Evolutionary conservation across 2,888 invertebrate genomes (phyloP).

Genomic region (Pheosia tremula): DNA sequence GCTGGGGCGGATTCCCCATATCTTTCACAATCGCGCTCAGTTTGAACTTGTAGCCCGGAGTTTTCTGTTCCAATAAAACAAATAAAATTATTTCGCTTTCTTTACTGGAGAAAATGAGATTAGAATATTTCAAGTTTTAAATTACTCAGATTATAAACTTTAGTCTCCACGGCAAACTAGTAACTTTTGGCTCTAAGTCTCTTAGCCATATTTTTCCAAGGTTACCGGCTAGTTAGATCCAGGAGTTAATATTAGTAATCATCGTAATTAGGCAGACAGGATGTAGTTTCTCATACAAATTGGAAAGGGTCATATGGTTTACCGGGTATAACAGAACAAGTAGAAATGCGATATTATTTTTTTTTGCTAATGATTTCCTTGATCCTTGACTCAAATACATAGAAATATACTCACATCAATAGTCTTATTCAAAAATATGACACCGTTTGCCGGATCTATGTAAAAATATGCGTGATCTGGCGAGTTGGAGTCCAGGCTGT

Average conservation of each 20-base stretch:
- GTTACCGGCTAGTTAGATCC: too few relatives aligned
- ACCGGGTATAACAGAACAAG: too few relatives aligned
- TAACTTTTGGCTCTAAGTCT: too few relatives aligned
- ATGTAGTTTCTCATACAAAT: too few relatives aligned
- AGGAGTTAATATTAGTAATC: too few relatives aligned
- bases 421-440: slow-evolving; percentile 89
- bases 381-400: background rate
- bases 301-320: too few relatives aligned
- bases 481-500: slow-evolving; percentile 83
- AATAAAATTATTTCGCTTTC: background rate
- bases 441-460: slow-evolving; percentile 92
- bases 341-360: too few relatives aligned
- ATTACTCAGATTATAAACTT: background rate
- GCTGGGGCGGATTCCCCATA: slow-evolving; percentile 87
- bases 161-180: background rate
- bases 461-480: slow-evolving; percentile 88
- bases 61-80: slow-evolving; percentile 77
- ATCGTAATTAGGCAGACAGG: too few relatives aligned
- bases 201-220: too few relatives aligned
- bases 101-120: background rate
- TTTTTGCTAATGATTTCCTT: too few relatives aligned
- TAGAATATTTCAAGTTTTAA: background rate
- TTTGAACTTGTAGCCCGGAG: slow-evolving; percentile 86
- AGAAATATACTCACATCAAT: slow-evolving; percentile 84
- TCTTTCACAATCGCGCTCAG: slow-evolving; percentile 92